Conservation (phyloP, 2,113 vertebrate species). For the Seriola quinqueradiata region DNA sequence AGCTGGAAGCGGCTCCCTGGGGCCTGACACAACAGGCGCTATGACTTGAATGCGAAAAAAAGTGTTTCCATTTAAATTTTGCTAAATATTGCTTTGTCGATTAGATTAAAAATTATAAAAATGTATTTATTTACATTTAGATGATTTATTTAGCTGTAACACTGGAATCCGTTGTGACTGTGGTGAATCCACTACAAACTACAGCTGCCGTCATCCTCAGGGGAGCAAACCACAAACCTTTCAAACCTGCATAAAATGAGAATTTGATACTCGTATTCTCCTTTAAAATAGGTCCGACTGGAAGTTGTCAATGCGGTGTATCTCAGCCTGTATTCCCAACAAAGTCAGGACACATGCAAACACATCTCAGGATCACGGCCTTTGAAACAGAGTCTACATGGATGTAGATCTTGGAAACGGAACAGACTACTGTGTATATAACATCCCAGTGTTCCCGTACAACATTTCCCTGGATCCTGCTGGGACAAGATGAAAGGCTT, state of each 20-base stretch:
- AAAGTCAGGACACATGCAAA: slow-evolving; percentile 8
- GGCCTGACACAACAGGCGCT: no score
- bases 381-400: background rate
- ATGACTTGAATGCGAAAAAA: no score
- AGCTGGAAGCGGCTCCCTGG: no score
- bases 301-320: background rate
- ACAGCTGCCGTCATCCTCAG: background rate
- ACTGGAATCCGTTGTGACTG: background rate
- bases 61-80: no score
- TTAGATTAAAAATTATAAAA: no score
- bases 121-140: background rate
- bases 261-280: background rate
- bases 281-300: background rate
- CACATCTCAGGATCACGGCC: slow-evolving; percentile 3
- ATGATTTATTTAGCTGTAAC: background rate
- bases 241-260: background rate
- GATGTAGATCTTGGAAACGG: slow-evolving; percentile 31
- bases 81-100: no score
- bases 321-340: slow-evolving; percentile 1
- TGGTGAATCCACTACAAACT: background rate
- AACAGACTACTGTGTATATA: slow-evolving; percentile 49
- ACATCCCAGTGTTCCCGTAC: slow-evolving; percentile 49
- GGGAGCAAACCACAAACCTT: background rate
- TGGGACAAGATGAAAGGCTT: slow-evolving; percentile 75
- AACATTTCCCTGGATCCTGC: slow-evolving; percentile 66